Conservation (phyloP, 1,140 invertebrate genomes). For the Microplitis demolitor region DNA sequence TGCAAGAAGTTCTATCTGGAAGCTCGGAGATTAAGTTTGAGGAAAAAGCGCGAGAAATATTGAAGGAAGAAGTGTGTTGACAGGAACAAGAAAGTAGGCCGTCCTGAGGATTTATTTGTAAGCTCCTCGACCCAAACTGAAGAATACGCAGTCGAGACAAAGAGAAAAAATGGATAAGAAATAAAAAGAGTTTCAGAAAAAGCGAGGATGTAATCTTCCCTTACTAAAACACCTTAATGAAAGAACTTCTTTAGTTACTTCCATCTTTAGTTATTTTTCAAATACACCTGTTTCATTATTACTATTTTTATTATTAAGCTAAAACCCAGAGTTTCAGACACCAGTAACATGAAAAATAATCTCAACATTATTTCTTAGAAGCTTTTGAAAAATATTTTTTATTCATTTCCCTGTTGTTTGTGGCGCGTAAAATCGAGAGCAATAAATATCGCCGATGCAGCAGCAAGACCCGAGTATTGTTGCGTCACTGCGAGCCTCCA, state of each 20-base stretch:
- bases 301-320: not conserved
- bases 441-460: not conserved
- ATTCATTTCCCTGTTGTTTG: not conserved
- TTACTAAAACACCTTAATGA: not conserved
- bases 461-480: not conserved
- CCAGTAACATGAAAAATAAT: not conserved
- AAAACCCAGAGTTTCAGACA: not conserved
- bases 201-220: not conserved
- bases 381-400: not conserved
- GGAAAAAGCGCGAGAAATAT: not conserved
- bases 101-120: not conserved
- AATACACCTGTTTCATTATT: not conserved
- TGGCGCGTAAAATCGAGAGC: not conserved
- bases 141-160: too few species aligned
- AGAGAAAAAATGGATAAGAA: too few species aligned
- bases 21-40: too few species aligned
- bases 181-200: not conserved
- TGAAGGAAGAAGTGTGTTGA: not conserved
- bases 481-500: not conserved
- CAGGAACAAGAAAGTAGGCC: constrained; percentile 4
- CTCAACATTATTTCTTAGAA: not conserved
- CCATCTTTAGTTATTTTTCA: not conserved
- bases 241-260: constrained; percentile 2
- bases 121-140: not conserved
- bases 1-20: too few species aligned